Base-by-base conservation (phyloP, 1,140 invertebrate genomes). In the Hylaeus anthracinus region DNA sequence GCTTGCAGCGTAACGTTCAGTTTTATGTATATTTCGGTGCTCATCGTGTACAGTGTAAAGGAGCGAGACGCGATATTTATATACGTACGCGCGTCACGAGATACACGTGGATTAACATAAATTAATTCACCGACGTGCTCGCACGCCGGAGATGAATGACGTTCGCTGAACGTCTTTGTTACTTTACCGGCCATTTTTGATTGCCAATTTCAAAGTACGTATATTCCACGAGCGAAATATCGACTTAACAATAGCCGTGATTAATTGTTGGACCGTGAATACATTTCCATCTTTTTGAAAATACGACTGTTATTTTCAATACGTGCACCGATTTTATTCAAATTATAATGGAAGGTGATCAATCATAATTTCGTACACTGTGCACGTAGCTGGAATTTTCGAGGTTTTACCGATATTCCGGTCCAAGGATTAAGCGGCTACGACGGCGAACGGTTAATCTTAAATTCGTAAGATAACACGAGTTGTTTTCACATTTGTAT, bases 21-120 rank as follows among this genome's bases (percentile, higher is more conserved):
- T 39, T 14, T 48, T 41, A 71, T 71, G 39, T 71, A 71, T 71
- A 58, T 58, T 56, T 71, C 9, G 53, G 69, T 71, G 69, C 69
- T 51, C 69, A 71, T 71, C 65, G 48, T 67, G 65, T 67, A 67
- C 65, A 53, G 65, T 67, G 65, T 67, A 67, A 67, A 67, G n/a
- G 45, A 51, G 45, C 65, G 65, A 67, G 14, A 55, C 51, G 48
- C 37, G 37, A 14, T 8, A 41, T 12, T 8, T 65, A n/a, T 74
- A 64, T 15, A 15, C 39, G 39, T 45, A 43, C 9, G 41, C n/a
- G 14, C 37, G 48, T 55, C 48, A 55, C 15, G 61, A 66, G n/a
- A 26, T 37, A 55, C n/a, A 56, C 45, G 26, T 37, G 15, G 48
- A 66, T 51, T 53, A 55, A 66, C 37, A 55, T 2, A 53, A 66